Base-by-base conservation (phyloP, 2,113 vertebrate genomes). In the Leucopsar rothschildi region DNA sequence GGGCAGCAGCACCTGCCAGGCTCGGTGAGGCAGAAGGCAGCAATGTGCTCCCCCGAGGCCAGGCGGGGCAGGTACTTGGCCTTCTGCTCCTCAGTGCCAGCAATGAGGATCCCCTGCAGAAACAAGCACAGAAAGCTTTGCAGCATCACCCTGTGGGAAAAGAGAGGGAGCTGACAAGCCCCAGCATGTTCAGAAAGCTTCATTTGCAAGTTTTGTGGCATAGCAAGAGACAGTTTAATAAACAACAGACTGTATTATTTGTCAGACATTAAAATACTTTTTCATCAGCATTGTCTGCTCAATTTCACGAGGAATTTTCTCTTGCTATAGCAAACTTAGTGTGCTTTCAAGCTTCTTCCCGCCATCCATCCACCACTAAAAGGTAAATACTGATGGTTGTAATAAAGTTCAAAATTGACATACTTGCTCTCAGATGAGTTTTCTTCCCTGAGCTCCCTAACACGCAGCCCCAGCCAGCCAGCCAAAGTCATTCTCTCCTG, bases 21-120 rank as follows among this genome's bases (percentile, higher is more conserved):
- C 84, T 99, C 99, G 1, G 99, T 99, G 68, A 99, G 98, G 80
- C 99, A 99, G 97, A 99, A 99, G 31, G 99, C 99, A 27, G 99
- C 99, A 3, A 99, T 86, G 86, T 99, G 98, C 82, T 99, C 99
- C 86, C 99, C 99, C 3, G 99, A 98, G 0, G 99, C 98, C 95
- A 99, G 96, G 49, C 96, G 98, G 21, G 99, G 99, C 64, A 99
- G 97, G 96, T 99, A 99, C 80, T 98, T 99, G 33, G 98, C 95
- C 88, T 99, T 99, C 97, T 99, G 99, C 35, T 98, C 98, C n/a
- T 99, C 98, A 11, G 61, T 99, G 66, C 99, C 99, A 22, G 98
- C 98, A 31, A 99, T 97, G 66, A 99, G 97, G 92, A 99, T 99
- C 5, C 99, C 99, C 99, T 99, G 88, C 77, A 97, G 12, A 92